These are phyloP conservation scores for Harpagoxenus sublaevis DNA, from an alignment of 2,888 invertebrate species.

Conservation along the genomic window DNA sequence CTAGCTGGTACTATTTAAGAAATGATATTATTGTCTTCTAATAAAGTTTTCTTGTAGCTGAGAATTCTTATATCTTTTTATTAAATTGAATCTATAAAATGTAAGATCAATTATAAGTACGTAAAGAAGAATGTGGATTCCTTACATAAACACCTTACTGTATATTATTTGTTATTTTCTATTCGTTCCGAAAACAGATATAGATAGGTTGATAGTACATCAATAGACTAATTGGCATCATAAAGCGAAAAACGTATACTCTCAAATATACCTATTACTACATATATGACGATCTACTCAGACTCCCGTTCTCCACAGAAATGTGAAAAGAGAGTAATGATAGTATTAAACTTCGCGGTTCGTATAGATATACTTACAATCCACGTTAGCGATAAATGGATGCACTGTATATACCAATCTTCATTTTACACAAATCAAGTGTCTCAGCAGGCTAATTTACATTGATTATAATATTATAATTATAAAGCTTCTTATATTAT, in stretches of 20 bases:
- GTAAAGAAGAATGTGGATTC: not conserved
- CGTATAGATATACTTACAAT: not conserved
- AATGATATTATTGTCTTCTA: not conserved
- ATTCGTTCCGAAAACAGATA: not conserved
- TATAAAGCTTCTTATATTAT: not conserved
- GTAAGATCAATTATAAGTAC: not conserved
- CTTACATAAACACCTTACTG: not conserved
- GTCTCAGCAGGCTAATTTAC: not conserved
- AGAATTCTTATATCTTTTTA: not conserved
- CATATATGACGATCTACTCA: not conserved
- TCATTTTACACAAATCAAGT: not conserved
- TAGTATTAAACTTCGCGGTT: not conserved
- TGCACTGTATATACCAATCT: not conserved
- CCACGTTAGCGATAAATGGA: not conserved
- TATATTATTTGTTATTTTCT: not conserved
- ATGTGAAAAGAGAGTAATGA: conserved; percentile 35
- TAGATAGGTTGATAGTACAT: not conserved
- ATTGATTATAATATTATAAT: conserved; percentile 15
- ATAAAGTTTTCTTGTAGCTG: not conserved
- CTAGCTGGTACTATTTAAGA: not conserved
- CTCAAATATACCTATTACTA: not conserved
- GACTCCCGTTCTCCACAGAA: conserved; percentile 34
- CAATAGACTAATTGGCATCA: conserved; percentile 28
- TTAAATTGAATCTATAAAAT: not conserved
- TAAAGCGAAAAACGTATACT: not conserved